Conservation (phyloP, 2,797 vertebrate genomes). For the Taenioides sp. region DNA sequence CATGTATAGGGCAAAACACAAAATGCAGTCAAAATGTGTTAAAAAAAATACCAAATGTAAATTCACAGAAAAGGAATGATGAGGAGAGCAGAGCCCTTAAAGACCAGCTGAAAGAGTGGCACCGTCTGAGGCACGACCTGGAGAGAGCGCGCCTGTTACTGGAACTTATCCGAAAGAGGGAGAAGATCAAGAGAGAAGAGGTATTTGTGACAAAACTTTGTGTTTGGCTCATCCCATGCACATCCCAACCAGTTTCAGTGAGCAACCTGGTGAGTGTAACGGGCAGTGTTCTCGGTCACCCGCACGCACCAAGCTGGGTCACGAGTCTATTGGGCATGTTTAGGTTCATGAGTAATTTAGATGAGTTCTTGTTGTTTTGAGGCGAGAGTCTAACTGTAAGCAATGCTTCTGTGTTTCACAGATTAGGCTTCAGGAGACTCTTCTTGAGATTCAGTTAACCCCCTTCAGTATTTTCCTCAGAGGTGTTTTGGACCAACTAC, state of each 20-base stretch:
- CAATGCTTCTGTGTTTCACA: constrained; percentile 42
- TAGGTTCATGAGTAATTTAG: too few species aligned
- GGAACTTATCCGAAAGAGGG: constrained; percentile 94
- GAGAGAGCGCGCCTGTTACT: constrained; percentile 91
- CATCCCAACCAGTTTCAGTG: not conserved
- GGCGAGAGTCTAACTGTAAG: not conserved
- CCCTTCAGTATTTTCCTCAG: constrained; percentile 91
- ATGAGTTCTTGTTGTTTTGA: too few species aligned
- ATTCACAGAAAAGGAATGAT: constrained; percentile 85
- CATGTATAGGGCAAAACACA: not conserved
- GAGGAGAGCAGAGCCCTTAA: constrained; percentile 92
- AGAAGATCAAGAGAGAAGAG: constrained; percentile 98
- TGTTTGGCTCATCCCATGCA: not conserved
- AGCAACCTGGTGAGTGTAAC: not conserved
- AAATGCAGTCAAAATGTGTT: not conserved
- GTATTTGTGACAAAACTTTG: constrained; percentile 61
- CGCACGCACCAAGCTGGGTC: not conserved
- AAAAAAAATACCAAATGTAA: not conserved
- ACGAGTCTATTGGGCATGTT: too few species aligned
- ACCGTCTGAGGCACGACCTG: constrained; percentile 92
- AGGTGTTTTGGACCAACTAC: constrained; percentile 89
- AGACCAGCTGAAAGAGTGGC: constrained; percentile 95
- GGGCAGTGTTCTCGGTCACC: not conserved
- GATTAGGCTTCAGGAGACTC: constrained; percentile 91
- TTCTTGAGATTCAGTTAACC: constrained; percentile 90